A percentile compares a stretch with the other conserved stretches of the same genome.
Evolutionary conservation across 1,140 invertebrate species (phyloP).

Genomic region (Hycleus phaleratus): DNA sequence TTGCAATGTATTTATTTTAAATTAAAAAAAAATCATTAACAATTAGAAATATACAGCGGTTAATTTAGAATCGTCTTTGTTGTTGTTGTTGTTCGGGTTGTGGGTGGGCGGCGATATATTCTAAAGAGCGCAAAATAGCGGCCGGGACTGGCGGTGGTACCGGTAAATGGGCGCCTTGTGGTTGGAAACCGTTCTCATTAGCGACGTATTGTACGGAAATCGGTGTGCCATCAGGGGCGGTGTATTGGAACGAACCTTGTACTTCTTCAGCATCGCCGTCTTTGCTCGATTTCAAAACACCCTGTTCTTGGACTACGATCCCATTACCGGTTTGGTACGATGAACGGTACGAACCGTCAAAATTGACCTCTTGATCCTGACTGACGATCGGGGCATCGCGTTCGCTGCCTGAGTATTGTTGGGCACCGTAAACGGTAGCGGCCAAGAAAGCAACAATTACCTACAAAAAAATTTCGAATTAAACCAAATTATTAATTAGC

Average conservation of each 20-base stretch:
- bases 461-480: no score
- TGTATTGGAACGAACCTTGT: slow-evolving; percentile 34
- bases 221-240: slow-evolving; percentile 41
- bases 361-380: slow-evolving; percentile 49
- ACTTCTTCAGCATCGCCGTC: slow-evolving; percentile 32
- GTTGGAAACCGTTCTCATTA: slow-evolving; percentile 59
- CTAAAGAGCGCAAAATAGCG: slow-evolving; percentile 43
- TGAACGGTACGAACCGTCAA: slow-evolving; percentile 52
- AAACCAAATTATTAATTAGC: no score
- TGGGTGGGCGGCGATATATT: slow-evolving; percentile 44
- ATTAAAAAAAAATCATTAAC: no score
- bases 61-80: not conserved
- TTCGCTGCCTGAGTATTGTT: no score
- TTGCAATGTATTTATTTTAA: no score
- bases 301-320: slow-evolving; percentile 43
- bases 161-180: slow-evolving; percentile 47
- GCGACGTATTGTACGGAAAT: slow-evolving; percentile 54
- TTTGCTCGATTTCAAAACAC: slow-evolving; percentile 26
- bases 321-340: slow-evolving; percentile 54
- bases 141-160: slow-evolving; percentile 49
- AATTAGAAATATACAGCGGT: no score
- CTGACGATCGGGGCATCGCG: slow-evolving; percentile 41
- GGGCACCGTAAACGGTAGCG: no score
- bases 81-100: slow-evolving; percentile 3
- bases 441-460: no score